A percentile compares a stretch with the other conserved stretches of the same genome.
phyloP scores from a whole-genome alignment of 2,888 invertebrate species.

The Agrilus mali region DNA sequence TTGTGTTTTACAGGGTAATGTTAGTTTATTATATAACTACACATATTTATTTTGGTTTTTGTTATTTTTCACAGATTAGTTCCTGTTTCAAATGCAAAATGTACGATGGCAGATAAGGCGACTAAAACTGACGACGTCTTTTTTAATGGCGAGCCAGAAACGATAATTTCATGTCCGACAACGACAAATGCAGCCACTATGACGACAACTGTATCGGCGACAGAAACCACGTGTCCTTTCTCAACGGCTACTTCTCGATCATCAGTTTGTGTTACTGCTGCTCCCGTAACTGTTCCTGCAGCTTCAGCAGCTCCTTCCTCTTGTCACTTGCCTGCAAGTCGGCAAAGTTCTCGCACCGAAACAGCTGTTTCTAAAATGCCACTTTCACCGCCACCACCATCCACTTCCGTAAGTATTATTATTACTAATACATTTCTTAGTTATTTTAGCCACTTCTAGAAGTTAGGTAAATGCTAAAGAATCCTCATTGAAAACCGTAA shows the following conservation, averaged over 20 bases:
- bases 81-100: conserved; percentile 30
- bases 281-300: conserved; percentile 7
- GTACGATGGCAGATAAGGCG: conserved; percentile 53
- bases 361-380: conserved; percentile 13
- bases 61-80: conserved; percentile 25
- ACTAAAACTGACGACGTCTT: conserved; percentile 49
- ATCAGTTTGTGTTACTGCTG: too few species aligned
- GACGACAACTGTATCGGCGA: conserved; percentile 34
- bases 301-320: conserved; percentile 21
- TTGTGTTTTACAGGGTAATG: too few species aligned
- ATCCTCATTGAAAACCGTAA: too few species aligned
- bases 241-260: too few species aligned
- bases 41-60: too few species aligned
- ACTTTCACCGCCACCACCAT: conserved; percentile 20
- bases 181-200: conserved; percentile 43
- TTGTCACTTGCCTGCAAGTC: conserved; percentile 10
- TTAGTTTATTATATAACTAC: neutral
- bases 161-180: conserved; percentile 25
- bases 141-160: conserved; percentile 26
- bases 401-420: conserved; percentile 14
- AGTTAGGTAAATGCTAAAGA: too few species aligned
- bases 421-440: neutral
- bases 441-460: too few species aligned
- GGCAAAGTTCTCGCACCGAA: conserved; percentile 13
- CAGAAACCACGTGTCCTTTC: conserved; percentile 21